Base-by-base conservation (phyloP, 2,113 vertebrate genomes). In the Vicugna pacos region DNA sequence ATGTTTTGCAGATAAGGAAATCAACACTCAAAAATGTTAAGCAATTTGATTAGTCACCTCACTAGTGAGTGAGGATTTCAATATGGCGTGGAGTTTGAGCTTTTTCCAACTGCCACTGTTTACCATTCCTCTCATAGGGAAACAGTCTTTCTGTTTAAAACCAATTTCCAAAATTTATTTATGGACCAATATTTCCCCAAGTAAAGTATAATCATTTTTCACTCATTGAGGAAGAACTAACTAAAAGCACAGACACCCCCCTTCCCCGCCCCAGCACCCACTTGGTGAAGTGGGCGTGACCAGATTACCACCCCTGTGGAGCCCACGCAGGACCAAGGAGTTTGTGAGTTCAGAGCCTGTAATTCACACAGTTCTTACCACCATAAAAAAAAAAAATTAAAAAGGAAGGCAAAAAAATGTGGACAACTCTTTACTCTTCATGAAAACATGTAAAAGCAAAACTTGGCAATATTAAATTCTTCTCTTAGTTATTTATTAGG, bases 111-210 rank as follows among this genome's bases (percentile, higher is more conserved):
- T 92, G 46, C 28, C 7, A 48, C 1, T n/a, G 1, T 56, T 20
- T 90, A 26, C 35, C 48, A 67, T 54, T 46, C 28, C 46, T 80
- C 22, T 84, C 67, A 35, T 3, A 73, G 70, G 8, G 7, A 96
- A 80, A 73, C 12, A 95, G 67, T 26, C 17, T 81, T 95, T 75
- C 38, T 77, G 38, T 26, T 72, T 60, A 92, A 95, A 95, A 69
- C 30, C 38, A 38, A 32, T 17, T 54, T 82, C 67, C 15, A 79
- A 93, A 87, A 30, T 22, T n/a, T 12, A 12, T 60, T 79, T 72
- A 60, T 26, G 8, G 48, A 82, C 22, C 60, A 58, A 84, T 70
- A 54, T 17, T 81, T 65, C n/a, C 32, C 42, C 73, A 32, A 86
- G 28, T 70, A 83, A 81, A 86, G 10, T 72, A 76, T 10, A 38